Conservation (phyloP, 2,888 invertebrate genomes). For the Reticulitermes lucifugus region DNA sequence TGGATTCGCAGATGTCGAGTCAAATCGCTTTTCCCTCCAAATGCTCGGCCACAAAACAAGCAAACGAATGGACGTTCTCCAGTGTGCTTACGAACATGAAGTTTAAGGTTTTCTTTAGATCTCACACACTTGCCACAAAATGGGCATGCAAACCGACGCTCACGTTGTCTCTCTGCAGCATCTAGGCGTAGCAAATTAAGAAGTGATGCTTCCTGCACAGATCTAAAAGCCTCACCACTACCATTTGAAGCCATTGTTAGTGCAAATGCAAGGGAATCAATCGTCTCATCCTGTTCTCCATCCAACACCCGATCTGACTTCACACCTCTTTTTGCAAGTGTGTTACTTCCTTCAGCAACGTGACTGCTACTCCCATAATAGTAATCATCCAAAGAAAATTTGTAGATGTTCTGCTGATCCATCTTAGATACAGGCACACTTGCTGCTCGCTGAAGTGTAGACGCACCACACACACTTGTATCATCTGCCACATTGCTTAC, state of each 20-base stretch:
- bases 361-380: slow-evolving; percentile 51
- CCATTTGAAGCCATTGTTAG: slow-evolving; percentile 58
- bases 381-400: slow-evolving; percentile 55
- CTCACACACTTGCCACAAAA: slow-evolving; percentile 92
- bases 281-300: slow-evolving; percentile 78
- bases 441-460: slow-evolving; percentile 48
- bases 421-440: slow-evolving; percentile 51
- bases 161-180: slow-evolving; percentile 71
- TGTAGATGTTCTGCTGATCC: slow-evolving; percentile 54
- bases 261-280: slow-evolving; percentile 72
- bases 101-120: slow-evolving; percentile 88
- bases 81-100: slow-evolving; percentile 88
- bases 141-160: slow-evolving; percentile 86
- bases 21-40: slow-evolving; percentile 89
- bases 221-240: slow-evolving; percentile 47
- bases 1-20: slow-evolving; percentile 89
- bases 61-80: slow-evolving; percentile 93
- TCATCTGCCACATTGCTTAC: slow-evolving; percentile 36
- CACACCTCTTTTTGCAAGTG: not conserved
- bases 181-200: slow-evolving; percentile 74
- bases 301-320: slow-evolving; percentile 61
- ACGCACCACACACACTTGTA: slow-evolving; percentile 56
- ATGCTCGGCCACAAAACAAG: slow-evolving; percentile 88
- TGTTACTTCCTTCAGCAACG: slow-evolving; percentile 65
- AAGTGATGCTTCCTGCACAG: slow-evolving; percentile 69